A percentile compares a stretch with the other conserved stretches of the same genome.
Conservation (phyloP, 2,888 invertebrate species). For the Gasteruption jaculator region DNA sequence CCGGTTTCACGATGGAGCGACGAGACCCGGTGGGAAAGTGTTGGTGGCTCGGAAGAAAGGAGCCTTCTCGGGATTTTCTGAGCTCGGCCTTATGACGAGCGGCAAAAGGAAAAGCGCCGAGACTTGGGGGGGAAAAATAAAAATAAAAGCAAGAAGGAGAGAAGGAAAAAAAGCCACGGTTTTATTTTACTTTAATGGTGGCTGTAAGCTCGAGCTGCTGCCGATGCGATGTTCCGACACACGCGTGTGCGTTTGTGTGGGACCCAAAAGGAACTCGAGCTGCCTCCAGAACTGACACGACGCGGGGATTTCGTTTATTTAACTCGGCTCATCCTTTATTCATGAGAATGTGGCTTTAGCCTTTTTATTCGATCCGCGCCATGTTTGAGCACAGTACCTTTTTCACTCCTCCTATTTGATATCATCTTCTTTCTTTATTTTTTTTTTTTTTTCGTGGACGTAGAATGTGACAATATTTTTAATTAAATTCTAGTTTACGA, state of each 20-base stretch:
- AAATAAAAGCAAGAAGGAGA: constrained; percentile 15
- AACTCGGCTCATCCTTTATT: constrained; percentile 46
- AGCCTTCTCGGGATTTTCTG: too few relatives aligned
- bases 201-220: constrained; percentile 34
- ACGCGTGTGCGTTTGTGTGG: constrained; percentile 12
- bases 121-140: constrained; percentile 14
- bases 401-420: constrained; percentile 10
- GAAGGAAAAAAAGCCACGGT: constrained; percentile 21
- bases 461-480: too few relatives aligned
- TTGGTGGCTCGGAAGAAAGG: too few relatives aligned
- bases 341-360: constrained; percentile 30
- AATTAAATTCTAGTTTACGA: too few relatives aligned
- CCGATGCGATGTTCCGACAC: constrained; percentile 21
- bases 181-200: constrained; percentile 46
- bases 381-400: too few relatives aligned
- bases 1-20: too few relatives aligned
- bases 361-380: too few relatives aligned
- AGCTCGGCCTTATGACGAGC: too few relatives aligned
- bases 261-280: constrained; percentile 26
- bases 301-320: constrained; percentile 31
- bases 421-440: constrained; percentile 6
- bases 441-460: constrained; percentile 3
- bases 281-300: constrained; percentile 23
- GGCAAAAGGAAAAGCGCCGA: constrained; percentile 14
- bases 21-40: too few relatives aligned